Evolutionary conservation across 2,797 vertebrate species (phyloP), one percentile per base, ranked within the genome.

Genomic region (Crocodylus rhombifer): DNA sequence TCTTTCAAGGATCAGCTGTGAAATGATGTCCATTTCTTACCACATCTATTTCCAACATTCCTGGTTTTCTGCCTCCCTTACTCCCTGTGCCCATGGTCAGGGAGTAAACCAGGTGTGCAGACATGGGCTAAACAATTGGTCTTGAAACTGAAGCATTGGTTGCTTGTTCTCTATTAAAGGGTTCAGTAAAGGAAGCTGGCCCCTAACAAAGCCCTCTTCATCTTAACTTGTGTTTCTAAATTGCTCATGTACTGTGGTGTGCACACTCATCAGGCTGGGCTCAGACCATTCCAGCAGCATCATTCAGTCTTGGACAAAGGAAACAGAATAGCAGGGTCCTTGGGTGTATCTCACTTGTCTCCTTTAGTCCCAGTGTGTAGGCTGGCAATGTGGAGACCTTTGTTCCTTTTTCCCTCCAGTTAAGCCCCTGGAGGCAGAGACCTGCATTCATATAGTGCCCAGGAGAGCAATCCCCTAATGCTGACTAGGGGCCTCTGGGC

Each of bases 111-210:
- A 76, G 88, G 80, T 33, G 64, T 82, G 90, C 84, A 60, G 80
- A 18, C 42, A 1, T 0, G 78, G 83, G 75, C 91, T 30, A 74
- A 90, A 13, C 17, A 30, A 36, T 71, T 81, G 26, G 51, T 60
- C 51, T 77, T n/a, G 2, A 12, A 36, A 67, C 64, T 80, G 75
- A 87, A 84, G 33, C 71, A 88, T 67, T 86, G 61, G 77, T 91
- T 96, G 10, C n/a, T 67, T 1, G 0, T 12, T 42, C 61, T 61
- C 82, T 18, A 12, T 67, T 87, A 92, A 92, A 92, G 42, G 80
- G 92, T 90, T 91, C 86, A 87, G 61, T 89, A 93, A 94, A 92
- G 91, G 93, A 91, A 95, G 83, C 78, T 84, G 95, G 79, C 87
- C 80, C 88, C 65, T 86, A 16, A 80, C 76, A 0, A 0, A 78